Base-by-base conservation (phyloP, 1,140 invertebrate species). In the Lanistes nyassanus region DNA sequence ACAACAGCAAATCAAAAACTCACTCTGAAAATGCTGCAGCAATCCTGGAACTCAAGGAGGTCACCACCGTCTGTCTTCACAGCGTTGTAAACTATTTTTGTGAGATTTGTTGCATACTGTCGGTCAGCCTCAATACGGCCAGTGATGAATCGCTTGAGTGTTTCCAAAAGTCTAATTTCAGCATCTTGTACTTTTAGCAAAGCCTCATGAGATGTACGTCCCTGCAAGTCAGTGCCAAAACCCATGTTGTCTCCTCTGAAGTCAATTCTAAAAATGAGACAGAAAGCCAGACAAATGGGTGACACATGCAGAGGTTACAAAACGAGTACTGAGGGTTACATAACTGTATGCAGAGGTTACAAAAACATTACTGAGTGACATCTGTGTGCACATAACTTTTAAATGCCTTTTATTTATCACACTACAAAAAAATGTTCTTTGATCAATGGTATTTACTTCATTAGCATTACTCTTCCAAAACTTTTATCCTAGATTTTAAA, bases 101-200 rank as follows among this genome's bases (percentile, higher is more conserved):
- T 92, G 42, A 98, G 92, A 0, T 94, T 93, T 1, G 93, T 90
- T 0, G 95, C 95, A 89, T 97, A 97, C 81, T 97, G 95, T 70
- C 94, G 91, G 88, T 98, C 96, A 85, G 94, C 95, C 88, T 97
- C 96, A 83, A 96, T 93, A 88, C 97, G 95, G 51, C 93, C 92
- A 70, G 93, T 91, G 26, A 98, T 90, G 83, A 95, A 96, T 62
- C 95, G 90, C 79, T 94, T 93, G 93, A 98, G 96, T 74, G 93
- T 94, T 85, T 97, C 96, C 89, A 98, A 91, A 16, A 98, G 92
- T 75, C 95, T 92, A 39, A 98, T 92, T 88, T 98, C 96, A 19
- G 95, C 95, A 88, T 98, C 96, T 89, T 97, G 96, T 31, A 96
- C 92, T 29, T 92, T 92, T 39, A 97, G 91, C 69, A 97, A 89